Evolutionary conservation across 2,888 invertebrate species (phyloP).

Genomic region (Sinelater perroti): DNA sequence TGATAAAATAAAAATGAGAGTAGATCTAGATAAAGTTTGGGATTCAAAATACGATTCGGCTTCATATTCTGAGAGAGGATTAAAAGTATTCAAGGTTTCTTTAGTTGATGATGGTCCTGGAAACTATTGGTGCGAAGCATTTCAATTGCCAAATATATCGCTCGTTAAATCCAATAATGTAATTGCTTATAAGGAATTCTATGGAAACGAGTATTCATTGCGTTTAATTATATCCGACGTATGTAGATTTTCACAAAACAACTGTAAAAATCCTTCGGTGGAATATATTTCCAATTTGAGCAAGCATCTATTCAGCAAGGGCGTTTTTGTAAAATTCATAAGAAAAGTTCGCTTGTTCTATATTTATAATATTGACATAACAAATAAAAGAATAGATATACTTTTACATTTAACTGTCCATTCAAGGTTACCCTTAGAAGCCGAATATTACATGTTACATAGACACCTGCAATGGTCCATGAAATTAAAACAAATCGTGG

Average conservation of each 20-base stretch:
- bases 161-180: slow-evolving; percentile 63
- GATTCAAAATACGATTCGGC: slow-evolving; percentile 32
- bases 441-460: slow-evolving; percentile 34
- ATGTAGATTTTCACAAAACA: slow-evolving; percentile 27
- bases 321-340: slow-evolving; percentile 52
- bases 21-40: slow-evolving; percentile 59
- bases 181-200: slow-evolving; percentile 59
- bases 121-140: slow-evolving; percentile 73
- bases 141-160: slow-evolving; percentile 63
- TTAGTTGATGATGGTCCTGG: slow-evolving; percentile 64
- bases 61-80: slow-evolving; percentile 23
- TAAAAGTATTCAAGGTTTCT: slow-evolving; percentile 62
- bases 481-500: not conserved
- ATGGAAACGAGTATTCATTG: slow-evolving; percentile 57
- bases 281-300: slow-evolving; percentile 42
- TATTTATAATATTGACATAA: slow-evolving; percentile 58
- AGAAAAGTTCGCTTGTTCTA: slow-evolving; percentile 66
- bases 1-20: slow-evolving; percentile 63
- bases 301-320: slow-evolving; percentile 18
- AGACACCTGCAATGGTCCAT: slow-evolving; percentile 13
- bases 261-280: slow-evolving; percentile 29
- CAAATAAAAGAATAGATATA: slow-evolving; percentile 51
- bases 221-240: slow-evolving; percentile 50
- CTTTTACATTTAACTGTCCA: slow-evolving; percentile 61
- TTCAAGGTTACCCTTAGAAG: slow-evolving; percentile 22